phyloP scores from a whole-genome alignment of 2,113 vertebrate genomes.

The Nothoprocta perdicaria region DNA sequence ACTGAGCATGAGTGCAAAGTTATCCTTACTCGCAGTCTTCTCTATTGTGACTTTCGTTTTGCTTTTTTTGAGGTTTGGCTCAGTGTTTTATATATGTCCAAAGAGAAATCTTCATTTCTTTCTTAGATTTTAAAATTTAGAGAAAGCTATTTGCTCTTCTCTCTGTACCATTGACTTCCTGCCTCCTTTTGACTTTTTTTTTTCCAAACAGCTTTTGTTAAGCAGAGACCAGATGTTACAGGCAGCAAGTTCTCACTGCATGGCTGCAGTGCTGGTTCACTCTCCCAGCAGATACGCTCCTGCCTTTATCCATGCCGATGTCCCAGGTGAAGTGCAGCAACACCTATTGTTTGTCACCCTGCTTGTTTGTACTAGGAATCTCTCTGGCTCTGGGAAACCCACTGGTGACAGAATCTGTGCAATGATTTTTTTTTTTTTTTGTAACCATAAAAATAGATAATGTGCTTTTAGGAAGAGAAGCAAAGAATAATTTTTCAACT shows the following conservation, averaged over 20 bases:
- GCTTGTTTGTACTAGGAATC: not conserved
- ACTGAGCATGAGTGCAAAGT: not conserved
- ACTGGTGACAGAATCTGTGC: not conserved
- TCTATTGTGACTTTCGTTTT: not conserved
- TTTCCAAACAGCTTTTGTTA: constrained; percentile 85
- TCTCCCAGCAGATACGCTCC: constrained; percentile 83
- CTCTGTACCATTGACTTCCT: not conserved
- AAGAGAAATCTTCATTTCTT: not conserved
- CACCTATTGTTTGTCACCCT: not conserved
- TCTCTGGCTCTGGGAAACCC: not conserved
- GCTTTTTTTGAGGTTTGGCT: not conserved
- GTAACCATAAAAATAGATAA: not conserved
- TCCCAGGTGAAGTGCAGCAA: constrained; percentile 84
- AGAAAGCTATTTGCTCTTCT: not conserved
- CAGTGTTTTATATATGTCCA: not conserved
- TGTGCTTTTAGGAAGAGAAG: constrained; percentile 2
- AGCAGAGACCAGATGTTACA: constrained; percentile 89
- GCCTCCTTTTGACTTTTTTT: constrained; percentile 26
- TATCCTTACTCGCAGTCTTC: not conserved
- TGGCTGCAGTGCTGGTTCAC: constrained; percentile 86
- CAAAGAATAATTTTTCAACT: not conserved
- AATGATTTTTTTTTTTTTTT: not conserved
- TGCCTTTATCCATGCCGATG: constrained; percentile 88
- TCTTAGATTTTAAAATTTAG: not conserved
- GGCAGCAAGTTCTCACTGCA: constrained; percentile 87